Evolutionary conservation across 2,888 invertebrate species (phyloP).

Genomic region (Ernsta delagoae): DNA sequence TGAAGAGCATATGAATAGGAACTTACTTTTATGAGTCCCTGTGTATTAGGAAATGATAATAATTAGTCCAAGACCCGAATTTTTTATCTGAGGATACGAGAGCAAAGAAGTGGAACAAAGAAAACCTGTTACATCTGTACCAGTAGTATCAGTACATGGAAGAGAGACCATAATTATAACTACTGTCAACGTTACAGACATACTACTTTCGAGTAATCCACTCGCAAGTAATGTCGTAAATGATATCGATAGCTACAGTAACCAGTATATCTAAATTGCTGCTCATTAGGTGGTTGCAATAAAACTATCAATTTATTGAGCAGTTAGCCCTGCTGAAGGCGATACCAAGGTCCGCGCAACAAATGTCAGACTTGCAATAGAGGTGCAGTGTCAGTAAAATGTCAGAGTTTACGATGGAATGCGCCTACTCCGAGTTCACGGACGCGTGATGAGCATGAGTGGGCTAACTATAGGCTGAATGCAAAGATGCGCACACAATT

Average conservation of each 20-base stretch:
- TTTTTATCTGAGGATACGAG: not conserved
- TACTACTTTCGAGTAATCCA: constrained; percentile 10
- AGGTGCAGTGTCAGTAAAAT: constrained; percentile 74
- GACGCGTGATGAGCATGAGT: constrained; percentile 47
- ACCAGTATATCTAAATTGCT: constrained; percentile 24
- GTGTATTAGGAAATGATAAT: too few species aligned
- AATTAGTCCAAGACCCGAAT: not conserved
- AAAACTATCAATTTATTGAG: constrained; percentile 57
- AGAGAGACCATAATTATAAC: not conserved
- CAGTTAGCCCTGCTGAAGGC: constrained; percentile 50
- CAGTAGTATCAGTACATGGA: not conserved
- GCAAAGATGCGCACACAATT: not conserved
- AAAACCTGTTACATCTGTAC: not conserved
- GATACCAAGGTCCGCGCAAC: constrained; percentile 61
- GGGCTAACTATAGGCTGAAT: constrained; percentile 34
- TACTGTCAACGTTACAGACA: not conserved
- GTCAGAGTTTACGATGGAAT: constrained; percentile 71
- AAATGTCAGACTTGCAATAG: constrained; percentile 57
- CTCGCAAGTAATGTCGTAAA: constrained; percentile 5
- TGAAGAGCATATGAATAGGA: too few species aligned
- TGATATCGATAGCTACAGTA: constrained; percentile 11
- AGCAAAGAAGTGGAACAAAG: not conserved
- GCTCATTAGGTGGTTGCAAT: constrained; percentile 45
- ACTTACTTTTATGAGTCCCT: too few species aligned
- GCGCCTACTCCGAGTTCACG: constrained; percentile 68